Base-by-base conservation (phyloP, 1,140 invertebrate species). In the Medauroidea extradentata region DNA sequence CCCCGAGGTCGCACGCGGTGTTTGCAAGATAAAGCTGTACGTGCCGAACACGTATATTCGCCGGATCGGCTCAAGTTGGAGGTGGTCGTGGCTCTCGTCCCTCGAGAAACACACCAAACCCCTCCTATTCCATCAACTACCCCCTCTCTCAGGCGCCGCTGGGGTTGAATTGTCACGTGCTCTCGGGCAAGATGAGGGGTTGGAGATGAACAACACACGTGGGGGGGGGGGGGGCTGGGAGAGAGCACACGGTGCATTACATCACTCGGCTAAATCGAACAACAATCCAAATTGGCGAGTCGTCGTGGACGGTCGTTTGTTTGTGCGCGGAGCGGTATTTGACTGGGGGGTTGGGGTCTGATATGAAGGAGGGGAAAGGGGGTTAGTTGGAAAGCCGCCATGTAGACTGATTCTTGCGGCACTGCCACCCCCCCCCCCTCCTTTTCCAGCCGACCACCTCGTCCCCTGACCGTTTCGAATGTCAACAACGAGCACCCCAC, bases 251-350 rank as follows among this genome's bases (percentile, higher is more conserved):
- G 49, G 4, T 34, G 49, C 18, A 51, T 51, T 51, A 51, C 49
- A 51, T 34, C 49, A 34, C 49, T 51, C 49, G 38, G 49, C 24
- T 34, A 51, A 51, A 51, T 51, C 49, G 49, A 51, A 51, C 49
- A 51, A 29, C 49, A 51, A 29, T 51, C 49, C 24, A 51, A 51
- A 51, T 51, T 51, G 48, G 23, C 21, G n/a, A 27, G 49, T 51
- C 11, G 29, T 51, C 38, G 49, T n/a, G n/a, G n/a, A n/a, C n/a
- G n/a, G n/a, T n/a, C n/a, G n/a, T n/a, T n/a, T n/a, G n/a, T n/a
- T n/a, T n/a, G n/a, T n/a, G n/a, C n/a, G n/a, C n/a, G n/a, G n/a
- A n/a, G n/a, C n/a, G n/a, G n/a, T n/a, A n/a, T n/a, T n/a, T n/a
- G n/a, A n/a, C 38, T 27, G 24, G 23, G 24, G 29, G 5, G 48